Evolutionary conservation across 2,888 invertebrate species (phyloP).

Genomic region (Drosophila neonasuta): DNA sequence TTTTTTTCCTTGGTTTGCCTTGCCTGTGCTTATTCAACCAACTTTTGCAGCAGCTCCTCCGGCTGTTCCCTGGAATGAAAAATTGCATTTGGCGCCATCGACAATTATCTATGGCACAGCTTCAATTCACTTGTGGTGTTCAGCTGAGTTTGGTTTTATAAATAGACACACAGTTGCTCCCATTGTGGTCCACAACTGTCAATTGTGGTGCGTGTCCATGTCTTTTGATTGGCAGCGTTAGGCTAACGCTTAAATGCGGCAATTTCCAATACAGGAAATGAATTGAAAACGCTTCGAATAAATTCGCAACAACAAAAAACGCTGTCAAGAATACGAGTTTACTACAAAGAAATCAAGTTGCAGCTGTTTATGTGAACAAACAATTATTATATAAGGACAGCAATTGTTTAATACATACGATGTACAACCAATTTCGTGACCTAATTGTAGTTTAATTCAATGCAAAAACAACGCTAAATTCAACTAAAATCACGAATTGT

Average conservation of each 20-base stretch:
- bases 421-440: conserved; percentile 25
- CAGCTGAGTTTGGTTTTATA: conserved; percentile 53
- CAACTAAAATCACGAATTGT: conserved; percentile 1
- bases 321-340: conserved; percentile 47
- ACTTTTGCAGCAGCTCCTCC: conserved; percentile 5
- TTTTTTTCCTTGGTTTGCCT: conserved; percentile 9
- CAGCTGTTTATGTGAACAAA: conserved; percentile 14
- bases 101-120: conserved; percentile 59
- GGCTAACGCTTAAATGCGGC: conserved; percentile 19
- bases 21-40: conserved; percentile 45
- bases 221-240: conserved; percentile 28
- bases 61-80: conserved; percentile 26
- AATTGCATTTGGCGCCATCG: conserved; percentile 71
- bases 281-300: conserved; percentile 5
- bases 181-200: conserved; percentile 67
- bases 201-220: conserved; percentile 45
- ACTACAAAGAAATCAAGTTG: conserved; percentile 33
- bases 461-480: not conserved
- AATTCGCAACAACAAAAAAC: not conserved
- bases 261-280: conserved; percentile 51
- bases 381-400: conserved; percentile 37
- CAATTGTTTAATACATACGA: conserved; percentile 9
- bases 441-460: conserved; percentile 29
- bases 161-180: conserved; percentile 60
- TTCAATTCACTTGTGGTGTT: conserved; percentile 16